Conservation (phyloP, 2,113 vertebrate genomes). For the Phainopepla nitens region DNA sequence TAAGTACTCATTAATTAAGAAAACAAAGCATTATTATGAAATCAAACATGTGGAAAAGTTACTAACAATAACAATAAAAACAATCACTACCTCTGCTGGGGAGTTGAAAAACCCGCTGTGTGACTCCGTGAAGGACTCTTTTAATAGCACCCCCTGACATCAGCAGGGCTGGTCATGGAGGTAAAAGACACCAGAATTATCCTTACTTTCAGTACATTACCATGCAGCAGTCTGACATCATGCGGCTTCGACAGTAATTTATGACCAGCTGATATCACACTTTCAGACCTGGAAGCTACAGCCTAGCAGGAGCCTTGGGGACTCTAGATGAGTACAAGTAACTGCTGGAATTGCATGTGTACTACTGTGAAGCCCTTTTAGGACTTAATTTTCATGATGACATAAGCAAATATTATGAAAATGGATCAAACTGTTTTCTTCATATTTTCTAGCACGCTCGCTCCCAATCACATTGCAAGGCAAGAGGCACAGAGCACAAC, state of each 20-base stretch:
- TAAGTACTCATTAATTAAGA: constrained; percentile 81
- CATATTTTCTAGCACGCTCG: not conserved
- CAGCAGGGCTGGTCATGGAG: not conserved
- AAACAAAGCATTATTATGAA: constrained; percentile 75
- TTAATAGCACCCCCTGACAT: not conserved
- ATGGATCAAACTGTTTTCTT: not conserved
- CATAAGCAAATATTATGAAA: not conserved
- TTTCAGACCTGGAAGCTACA: not conserved
- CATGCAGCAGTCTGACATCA: not conserved
- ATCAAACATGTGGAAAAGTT: constrained; percentile 70
- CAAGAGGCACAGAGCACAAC: not conserved
- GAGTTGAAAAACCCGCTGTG: not conserved
- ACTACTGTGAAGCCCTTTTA: not conserved
- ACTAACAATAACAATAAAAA: constrained; percentile 60
- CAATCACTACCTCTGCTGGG: not conserved
- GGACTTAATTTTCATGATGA: not conserved
- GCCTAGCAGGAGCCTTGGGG: not conserved
- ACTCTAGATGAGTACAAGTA: not conserved
- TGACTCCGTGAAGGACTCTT: not conserved
- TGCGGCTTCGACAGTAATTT: not conserved
- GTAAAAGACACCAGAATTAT: not conserved
- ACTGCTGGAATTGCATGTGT: not conserved
- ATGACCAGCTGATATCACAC: not conserved
- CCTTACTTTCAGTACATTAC: not conserved
- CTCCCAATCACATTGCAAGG: not conserved